phyloP scores from a whole-genome alignment of 2,797 vertebrate genomes.

The Hypotaenidia okinawae region DNA sequence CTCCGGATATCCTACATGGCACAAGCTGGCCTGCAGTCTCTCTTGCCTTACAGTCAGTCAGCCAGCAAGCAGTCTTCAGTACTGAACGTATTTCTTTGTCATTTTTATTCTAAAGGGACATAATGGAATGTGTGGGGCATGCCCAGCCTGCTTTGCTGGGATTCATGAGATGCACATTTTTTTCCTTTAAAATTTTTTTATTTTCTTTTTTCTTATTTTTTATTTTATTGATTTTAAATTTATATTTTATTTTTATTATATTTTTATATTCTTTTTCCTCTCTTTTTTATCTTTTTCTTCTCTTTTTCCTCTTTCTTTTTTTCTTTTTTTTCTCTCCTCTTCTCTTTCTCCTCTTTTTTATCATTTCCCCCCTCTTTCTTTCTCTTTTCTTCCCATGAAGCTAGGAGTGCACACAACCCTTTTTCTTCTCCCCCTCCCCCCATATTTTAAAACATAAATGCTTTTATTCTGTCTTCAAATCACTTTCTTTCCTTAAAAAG shows the following conservation, averaged over 20 bases:
- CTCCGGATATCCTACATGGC: neutral
- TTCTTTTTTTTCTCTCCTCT: no score
- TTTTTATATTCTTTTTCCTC: no score
- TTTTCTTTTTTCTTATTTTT: no score
- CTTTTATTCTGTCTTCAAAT: neutral
- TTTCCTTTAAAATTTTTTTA: neutral
- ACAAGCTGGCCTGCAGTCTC: neutral
- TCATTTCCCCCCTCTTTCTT: neutral
- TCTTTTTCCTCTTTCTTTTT: no score
- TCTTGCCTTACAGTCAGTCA: neutral
- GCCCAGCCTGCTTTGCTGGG: neutral
- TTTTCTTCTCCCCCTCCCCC: neutral
- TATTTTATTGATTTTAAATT: no score
- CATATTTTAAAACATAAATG: neutral
- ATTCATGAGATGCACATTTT: neutral
- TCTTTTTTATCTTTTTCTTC: no score
- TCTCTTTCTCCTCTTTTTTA: neutral
- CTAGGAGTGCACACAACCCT: neutral
- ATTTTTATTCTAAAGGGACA: neutral
- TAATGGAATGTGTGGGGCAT: neutral
- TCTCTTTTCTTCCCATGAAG: neutral
- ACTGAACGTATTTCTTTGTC: neutral
- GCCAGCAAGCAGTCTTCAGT: neutral
- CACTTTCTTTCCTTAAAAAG: neutral
- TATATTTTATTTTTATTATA: no score